phyloP scores from a whole-genome alignment of 2,888 invertebrate genomes.

The Tethea ocularis region DNA sequence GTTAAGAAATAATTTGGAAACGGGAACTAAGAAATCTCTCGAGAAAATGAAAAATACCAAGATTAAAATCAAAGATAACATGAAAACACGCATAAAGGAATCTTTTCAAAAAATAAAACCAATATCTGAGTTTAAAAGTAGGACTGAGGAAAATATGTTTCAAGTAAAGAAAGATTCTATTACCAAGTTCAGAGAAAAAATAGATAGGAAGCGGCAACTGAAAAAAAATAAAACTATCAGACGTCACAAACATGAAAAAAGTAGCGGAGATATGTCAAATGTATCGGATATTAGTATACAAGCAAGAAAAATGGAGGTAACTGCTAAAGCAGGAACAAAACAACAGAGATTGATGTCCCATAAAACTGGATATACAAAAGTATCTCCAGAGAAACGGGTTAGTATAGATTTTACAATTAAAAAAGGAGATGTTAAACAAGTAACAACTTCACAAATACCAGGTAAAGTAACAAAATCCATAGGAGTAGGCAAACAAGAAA shows the following conservation, averaged over 20 bases:
- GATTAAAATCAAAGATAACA: constrained; percentile 24
- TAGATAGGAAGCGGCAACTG: constrained; percentile 28
- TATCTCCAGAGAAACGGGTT: not conserved
- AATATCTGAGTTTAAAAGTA: constrained; percentile 8
- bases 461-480: not conserved
- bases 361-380: not conserved
- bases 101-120: not conserved
- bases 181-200: constrained; percentile 41
- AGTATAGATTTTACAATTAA: not conserved
- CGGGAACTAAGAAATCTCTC: constrained; percentile 31
- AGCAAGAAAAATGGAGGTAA: not conserved
- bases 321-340: constrained; percentile 7
- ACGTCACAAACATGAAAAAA: constrained; percentile 7
- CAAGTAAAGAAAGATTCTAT: constrained; percentile 47
- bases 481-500: not conserved
- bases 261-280: constrained; percentile 3
- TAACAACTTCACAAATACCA: not conserved
- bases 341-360: not conserved
- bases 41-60: constrained; percentile 28
- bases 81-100: constrained; percentile 12
- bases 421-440: not conserved
- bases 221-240: constrained; percentile 32
- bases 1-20: constrained; percentile 29
- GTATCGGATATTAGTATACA: not conserved
- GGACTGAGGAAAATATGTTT: constrained; percentile 19